Evolutionary conservation across 2,113 vertebrate species (phyloP), one percentile per base, ranked within the genome.

Genomic region (Platysternon megacephalum): DNA sequence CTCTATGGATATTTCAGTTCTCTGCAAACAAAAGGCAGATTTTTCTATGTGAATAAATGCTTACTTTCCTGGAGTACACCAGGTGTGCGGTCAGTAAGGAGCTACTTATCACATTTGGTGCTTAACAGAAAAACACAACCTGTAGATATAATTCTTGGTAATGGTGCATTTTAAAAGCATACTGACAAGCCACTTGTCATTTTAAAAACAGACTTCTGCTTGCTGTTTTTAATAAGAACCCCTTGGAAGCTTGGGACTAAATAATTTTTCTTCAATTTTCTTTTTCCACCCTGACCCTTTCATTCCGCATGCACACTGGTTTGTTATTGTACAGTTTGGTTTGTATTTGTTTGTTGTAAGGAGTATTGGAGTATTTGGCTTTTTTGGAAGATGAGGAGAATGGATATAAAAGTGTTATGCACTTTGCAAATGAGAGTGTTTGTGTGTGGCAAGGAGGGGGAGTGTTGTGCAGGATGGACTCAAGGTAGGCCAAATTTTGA

Each of bases 201-300:
- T 95, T 93, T 82, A 44, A 83, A 88, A 93, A 58, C 1, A 91
- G 84, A 13, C 89, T 96, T 56, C 94, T 96, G 87, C 74, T 74
- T 0, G 0, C 86, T 80, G 53, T 26, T 93, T 93, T 90, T 53
- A 44, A 11, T 65, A 88, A 80, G 68, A 93, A 84, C 16, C 22
- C 32, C 35, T 65, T 88, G 84, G 44, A 93, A 94, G 85, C 48
- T 2, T 22, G 0, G 78, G 79, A 82, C 55, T 72, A 8, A 46
- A 0, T 17, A 39, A 46, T 78, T 91, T 88, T 79, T 74, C 46
- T 74, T 94, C 78, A 17, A 1, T 17, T 91, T 91, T 88, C 58
- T 12, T 84, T 12, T 46, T 72, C 80, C 24, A 79, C 39, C 29
- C 86, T 46, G 16, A 32, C 46, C 24, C 29, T 2, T 79, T 68